Evolutionary conservation across 2,888 invertebrate genomes (phyloP).

Genomic region (Lysandra coridon): DNA sequence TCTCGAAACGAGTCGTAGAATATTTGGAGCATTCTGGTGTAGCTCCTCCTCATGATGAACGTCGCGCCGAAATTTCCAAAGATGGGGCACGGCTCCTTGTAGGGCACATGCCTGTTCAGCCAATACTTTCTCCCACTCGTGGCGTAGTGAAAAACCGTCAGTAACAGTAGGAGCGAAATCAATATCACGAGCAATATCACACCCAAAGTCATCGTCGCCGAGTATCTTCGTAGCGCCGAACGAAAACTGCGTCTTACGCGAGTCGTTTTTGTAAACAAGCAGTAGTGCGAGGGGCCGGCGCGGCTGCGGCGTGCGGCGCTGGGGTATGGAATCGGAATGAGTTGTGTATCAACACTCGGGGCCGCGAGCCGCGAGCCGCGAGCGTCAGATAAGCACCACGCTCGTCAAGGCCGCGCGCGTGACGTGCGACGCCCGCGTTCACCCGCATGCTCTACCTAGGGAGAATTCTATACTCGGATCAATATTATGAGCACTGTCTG

Average conservation of each 20-base stretch:
- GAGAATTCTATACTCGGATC: slow-evolving; percentile 40
- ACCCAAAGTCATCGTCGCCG: slow-evolving; percentile 50
- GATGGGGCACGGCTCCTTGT: slow-evolving; percentile 72
- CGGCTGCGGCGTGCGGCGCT: slow-evolving; percentile 43
- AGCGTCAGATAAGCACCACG: slow-evolving; percentile 66
- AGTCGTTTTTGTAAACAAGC: slow-evolving; percentile 58
- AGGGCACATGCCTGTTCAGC: slow-evolving; percentile 64
- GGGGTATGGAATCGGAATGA: slow-evolving; percentile 60
- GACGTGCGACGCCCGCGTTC: slow-evolving; percentile 64
- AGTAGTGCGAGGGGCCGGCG: slow-evolving; percentile 47
- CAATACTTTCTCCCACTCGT: slow-evolving; percentile 71
- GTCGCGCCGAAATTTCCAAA: slow-evolving; percentile 76
- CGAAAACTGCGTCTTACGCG: slow-evolving; percentile 24
- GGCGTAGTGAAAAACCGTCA: slow-evolving; percentile 64
- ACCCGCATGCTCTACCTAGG: slow-evolving; percentile 54
- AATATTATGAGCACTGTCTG: slow-evolving; percentile 23
- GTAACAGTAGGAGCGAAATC: slow-evolving; percentile 51
- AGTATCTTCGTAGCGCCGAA: not conserved
- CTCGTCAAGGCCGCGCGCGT: slow-evolving; percentile 62
- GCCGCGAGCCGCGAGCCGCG: slow-evolving; percentile 44
- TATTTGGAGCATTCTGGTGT: slow-evolving; percentile 63
- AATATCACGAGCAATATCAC: slow-evolving; percentile 55
- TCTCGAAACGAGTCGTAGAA: slow-evolving; percentile 62
- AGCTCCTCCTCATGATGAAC: slow-evolving; percentile 65
- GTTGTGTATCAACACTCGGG: slow-evolving; percentile 44